Evolutionary conservation across 2,797 vertebrate species (phyloP).

Genomic region (Gymnothorax javanicus): DNA sequence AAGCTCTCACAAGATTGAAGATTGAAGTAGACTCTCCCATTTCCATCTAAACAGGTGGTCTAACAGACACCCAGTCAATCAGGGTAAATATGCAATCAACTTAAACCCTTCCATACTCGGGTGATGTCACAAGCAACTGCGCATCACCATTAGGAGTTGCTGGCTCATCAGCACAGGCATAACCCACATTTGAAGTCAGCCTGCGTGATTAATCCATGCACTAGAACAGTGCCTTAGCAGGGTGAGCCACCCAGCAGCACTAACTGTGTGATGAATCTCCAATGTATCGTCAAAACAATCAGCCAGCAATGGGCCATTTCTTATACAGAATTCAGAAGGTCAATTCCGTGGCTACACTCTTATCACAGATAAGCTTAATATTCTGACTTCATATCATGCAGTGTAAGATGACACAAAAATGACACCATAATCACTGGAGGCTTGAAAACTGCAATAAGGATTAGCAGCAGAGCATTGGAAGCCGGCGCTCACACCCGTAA

Average conservation of each 20-base stretch:
- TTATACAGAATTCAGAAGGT: not conserved
- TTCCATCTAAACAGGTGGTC: not conserved
- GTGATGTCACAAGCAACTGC: not conserved
- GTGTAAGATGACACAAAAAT: not conserved
- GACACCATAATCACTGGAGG: not conserved
- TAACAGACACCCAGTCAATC: not conserved
- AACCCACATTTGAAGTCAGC: not conserved
- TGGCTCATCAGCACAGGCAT: not conserved
- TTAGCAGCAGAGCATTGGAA: not conserved
- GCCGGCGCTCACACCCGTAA: not conserved
- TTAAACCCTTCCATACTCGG: not conserved
- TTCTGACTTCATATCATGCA: not conserved
- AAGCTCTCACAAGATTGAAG: not conserved
- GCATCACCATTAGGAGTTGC: not conserved
- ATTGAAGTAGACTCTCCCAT: not conserved
- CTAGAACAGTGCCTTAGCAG: not conserved
- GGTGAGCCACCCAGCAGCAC: not conserved
- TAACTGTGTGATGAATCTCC: not conserved
- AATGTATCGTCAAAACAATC: not conserved
- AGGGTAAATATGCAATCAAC: too few relatives aligned
- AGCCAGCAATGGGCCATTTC: not conserved
- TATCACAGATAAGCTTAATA: not conserved
- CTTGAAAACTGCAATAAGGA: not conserved
- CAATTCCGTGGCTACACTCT: not conserved
- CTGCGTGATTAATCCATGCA: not conserved